Conservation (phyloP, 1,140 invertebrate species). For the Calycopis cecrops region DNA sequence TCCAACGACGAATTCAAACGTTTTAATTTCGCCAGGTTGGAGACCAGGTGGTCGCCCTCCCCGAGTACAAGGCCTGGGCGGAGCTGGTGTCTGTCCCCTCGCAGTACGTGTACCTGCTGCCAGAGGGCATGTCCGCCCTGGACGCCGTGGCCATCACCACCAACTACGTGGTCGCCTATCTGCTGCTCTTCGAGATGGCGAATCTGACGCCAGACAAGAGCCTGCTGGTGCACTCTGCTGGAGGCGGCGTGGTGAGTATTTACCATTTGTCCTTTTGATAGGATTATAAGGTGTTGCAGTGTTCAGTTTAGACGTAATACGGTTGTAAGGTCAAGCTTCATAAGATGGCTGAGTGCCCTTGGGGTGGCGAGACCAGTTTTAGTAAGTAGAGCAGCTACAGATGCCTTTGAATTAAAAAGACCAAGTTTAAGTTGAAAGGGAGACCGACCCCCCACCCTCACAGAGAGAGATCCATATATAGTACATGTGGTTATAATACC, state of each 20-base stretch:
- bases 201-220: conserved; percentile 86
- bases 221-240: conserved; percentile 89
- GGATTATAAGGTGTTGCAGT: too few relatives aligned
- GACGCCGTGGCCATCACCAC: conserved; percentile 90
- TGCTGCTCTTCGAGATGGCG: conserved; percentile 89
- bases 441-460: too few relatives aligned
- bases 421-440: too few relatives aligned
- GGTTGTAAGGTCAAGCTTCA: too few relatives aligned
- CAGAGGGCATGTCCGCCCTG: conserved; percentile 83
- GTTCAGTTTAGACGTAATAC: too few relatives aligned
- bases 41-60: conserved; percentile 89
- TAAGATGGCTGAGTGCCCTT: too few relatives aligned
- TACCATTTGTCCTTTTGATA: conserved; percentile 17
- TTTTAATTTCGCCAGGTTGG: conserved; percentile 80
- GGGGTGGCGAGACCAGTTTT: too few relatives aligned
- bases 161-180: conserved; percentile 91
- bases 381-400: too few relatives aligned
- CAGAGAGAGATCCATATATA: too few relatives aligned
- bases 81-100: conserved; percentile 87
- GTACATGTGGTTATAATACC: too few relatives aligned
- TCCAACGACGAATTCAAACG: too few relatives aligned
- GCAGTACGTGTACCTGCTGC: conserved; percentile 87
- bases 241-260: conserved; percentile 90
- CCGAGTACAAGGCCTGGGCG: conserved; percentile 90
- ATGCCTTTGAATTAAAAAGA: too few relatives aligned